Percentiles rank a stretch among this genome's conserved stretches.
Conservation (phyloP, 2,113 vertebrate species). For the Archocentrus centrarchus region DNA sequence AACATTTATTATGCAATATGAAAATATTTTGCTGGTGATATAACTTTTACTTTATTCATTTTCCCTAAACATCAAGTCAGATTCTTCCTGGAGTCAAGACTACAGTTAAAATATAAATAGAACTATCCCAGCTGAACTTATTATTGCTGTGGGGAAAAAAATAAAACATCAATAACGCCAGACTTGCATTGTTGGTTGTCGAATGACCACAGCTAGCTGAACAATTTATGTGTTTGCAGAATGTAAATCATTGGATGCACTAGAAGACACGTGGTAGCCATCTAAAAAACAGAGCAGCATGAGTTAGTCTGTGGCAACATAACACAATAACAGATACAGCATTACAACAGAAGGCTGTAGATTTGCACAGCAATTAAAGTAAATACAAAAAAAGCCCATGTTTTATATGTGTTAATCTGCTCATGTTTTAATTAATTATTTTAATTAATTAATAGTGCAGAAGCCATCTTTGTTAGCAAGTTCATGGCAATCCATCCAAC, state of each 20-base stretch:
- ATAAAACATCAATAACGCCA: neutral
- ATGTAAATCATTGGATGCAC: neutral
- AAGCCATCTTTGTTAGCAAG: neutral
- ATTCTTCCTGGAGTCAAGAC: too few species aligned
- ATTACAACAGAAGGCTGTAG: neutral
- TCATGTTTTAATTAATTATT: neutral
- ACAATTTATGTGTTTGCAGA: neutral
- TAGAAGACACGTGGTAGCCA: neutral
- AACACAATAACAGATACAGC: neutral
- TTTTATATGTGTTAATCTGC: neutral
- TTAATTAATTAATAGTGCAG: too few species aligned
- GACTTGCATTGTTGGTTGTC: neutral
- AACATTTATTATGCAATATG: too few species aligned
- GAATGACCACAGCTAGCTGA: neutral
- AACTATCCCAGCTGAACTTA: neutral
- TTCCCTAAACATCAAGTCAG: too few species aligned
- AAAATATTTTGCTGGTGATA: too few species aligned
- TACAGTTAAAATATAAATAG: neutral
- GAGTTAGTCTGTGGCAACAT: neutral
- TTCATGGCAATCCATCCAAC: neutral
- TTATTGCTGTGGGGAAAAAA: neutral
- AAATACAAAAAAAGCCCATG: neutral
- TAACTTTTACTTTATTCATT: too few species aligned
- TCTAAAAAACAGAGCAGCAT: neutral
- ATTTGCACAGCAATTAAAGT: neutral